Conservation (phyloP, 2,888 invertebrate species). For the Lydus trimaculatus region DNA sequence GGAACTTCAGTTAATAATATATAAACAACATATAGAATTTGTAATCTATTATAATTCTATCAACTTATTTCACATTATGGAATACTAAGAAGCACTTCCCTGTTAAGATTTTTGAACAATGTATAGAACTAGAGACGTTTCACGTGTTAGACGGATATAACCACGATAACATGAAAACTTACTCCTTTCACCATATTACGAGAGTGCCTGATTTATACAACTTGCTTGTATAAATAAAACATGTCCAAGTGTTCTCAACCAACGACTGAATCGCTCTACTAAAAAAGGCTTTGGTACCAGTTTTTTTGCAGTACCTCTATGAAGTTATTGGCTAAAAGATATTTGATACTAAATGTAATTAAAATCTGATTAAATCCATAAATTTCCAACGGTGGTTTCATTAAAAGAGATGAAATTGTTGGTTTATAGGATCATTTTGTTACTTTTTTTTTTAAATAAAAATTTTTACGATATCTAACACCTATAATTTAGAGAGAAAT, state of each 20-base stretch:
- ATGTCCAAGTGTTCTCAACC: too few species aligned
- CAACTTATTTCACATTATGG: too few species aligned
- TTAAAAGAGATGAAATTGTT: not conserved
- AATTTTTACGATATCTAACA: not conserved
- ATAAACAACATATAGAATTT: too few species aligned
- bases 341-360: not conserved
- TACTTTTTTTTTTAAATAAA: not conserved
- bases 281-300: too few species aligned
- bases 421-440: not conserved
- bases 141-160: conserved; percentile 60
- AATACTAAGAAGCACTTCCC: too few species aligned
- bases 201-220: too few species aligned
- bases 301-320: too few species aligned
- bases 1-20: too few species aligned
- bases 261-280: too few species aligned
- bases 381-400: not conserved
- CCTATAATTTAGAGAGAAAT: not conserved
- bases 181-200: not conserved
- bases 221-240: too few species aligned
- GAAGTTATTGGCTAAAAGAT: not conserved
- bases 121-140: conserved; percentile 60
- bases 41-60: too few species aligned
- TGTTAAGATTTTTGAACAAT: too few species aligned
- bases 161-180: conserved; percentile 58
- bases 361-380: not conserved